Evolutionary conservation across 2,888 invertebrate species (phyloP).

Genomic region (Phyto melanocephala): DNA sequence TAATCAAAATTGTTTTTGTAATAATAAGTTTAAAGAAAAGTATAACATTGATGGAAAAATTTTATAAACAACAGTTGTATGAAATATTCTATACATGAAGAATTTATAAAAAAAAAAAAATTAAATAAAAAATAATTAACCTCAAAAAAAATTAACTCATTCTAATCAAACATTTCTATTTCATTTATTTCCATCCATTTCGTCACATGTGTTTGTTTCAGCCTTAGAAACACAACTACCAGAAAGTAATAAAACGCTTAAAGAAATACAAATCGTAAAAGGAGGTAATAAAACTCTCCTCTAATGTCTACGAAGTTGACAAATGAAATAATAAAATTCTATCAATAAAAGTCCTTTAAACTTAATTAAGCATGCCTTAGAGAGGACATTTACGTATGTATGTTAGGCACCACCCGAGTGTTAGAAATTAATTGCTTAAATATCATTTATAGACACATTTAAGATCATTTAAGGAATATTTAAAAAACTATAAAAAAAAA

Average conservation of each 20-base stretch:
- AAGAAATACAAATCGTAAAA: slow-evolving; percentile 12
- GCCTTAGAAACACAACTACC: neutral
- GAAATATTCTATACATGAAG: too few relatives aligned
- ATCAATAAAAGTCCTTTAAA: slow-evolving; percentile 14
- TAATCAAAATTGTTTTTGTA: too few relatives aligned
- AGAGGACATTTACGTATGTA: neutral
- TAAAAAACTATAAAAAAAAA: slow-evolving; percentile 14
- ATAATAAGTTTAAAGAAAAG: too few relatives aligned
- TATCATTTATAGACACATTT: neutral
- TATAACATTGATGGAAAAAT: too few relatives aligned
- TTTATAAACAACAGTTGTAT: too few relatives aligned
- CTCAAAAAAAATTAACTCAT: neutral
- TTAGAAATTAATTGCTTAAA: neutral
- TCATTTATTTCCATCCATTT: neutral
- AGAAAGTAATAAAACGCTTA: slow-evolving; percentile 30
- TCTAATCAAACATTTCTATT: neutral
- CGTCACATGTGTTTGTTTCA: neutral
- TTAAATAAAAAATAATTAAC: neutral
- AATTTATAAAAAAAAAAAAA: too few relatives aligned
- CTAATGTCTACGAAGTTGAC: neutral
- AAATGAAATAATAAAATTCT: neutral
- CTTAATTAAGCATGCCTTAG: slow-evolving; percentile 21
- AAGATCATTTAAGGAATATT: neutral
- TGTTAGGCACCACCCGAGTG: neutral
- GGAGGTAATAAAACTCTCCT: slow-evolving; percentile 1